phyloP scores from a whole-genome alignment of 2,113 vertebrate species.

The Ceratotherium simum region DNA sequence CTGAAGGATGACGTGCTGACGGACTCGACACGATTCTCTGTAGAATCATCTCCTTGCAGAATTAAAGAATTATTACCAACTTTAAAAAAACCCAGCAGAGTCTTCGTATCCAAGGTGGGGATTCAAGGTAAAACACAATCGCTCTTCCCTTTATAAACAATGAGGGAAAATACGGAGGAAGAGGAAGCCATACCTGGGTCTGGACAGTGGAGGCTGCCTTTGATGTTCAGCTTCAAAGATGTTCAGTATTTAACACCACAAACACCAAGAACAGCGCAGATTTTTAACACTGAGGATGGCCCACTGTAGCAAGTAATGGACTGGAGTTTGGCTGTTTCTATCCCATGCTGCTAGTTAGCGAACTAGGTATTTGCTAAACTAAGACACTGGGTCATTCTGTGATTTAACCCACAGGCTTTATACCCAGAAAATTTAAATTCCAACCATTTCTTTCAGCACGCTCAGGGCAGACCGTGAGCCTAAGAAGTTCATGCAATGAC shows the following conservation, averaged over 20 bases:
- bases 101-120: background rate
- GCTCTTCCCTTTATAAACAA: no score
- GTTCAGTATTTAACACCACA: rapidly evolving
- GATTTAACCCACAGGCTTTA: background rate
- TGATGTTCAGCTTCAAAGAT: background rate
- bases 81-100: no score
- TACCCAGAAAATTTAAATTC: background rate
- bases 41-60: background rate
- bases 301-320: rapidly evolving
- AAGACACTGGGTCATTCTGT: background rate
- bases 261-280: rapidly evolving
- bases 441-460: no score
- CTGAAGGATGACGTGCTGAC: background rate
- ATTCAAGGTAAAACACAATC: background rate
- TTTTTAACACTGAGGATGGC: rapidly evolving
- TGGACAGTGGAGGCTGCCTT: background rate
- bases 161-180: rapidly evolving
- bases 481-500: rapidly evolving
- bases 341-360: rapidly evolving
- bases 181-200: background rate
- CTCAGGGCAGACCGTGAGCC: rapidly evolving
- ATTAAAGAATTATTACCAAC: background rate
- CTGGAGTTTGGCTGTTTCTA: rapidly evolving
- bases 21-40: background rate
- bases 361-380: background rate